A percentile compares a stretch with the other conserved stretches of the same genome.
phyloP scores from a whole-genome alignment of 2,113 vertebrate genomes.

The Aspidoscelis tigris region DNA sequence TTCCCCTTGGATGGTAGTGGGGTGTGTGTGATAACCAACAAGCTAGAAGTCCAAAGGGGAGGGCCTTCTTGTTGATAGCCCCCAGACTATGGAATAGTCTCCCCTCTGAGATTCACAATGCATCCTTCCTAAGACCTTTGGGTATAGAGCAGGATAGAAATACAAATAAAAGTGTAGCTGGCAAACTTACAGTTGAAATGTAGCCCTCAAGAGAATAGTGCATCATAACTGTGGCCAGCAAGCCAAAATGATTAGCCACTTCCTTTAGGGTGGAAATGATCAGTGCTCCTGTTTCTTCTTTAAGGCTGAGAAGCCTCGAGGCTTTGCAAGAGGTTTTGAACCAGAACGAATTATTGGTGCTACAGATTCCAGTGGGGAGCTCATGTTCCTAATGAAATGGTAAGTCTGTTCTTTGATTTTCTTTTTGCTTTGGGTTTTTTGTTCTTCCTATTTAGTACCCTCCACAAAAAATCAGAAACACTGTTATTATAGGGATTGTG shows the following conservation, averaged over 20 bases:
- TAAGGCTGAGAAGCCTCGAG: slow-evolving; percentile 93
- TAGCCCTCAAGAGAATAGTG: too few species aligned
- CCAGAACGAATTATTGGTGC: slow-evolving; percentile 98
- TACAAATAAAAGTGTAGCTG: too few species aligned
- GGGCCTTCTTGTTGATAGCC: too few species aligned
- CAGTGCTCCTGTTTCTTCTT: slow-evolving; percentile 34
- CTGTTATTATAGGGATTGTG: background rate
- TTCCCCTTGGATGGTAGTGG: too few species aligned
- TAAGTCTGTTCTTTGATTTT: slow-evolving; percentile 72
- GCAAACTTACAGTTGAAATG: too few species aligned
- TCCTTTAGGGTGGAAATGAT: background rate
- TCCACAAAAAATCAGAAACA: background rate
- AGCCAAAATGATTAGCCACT: background rate
- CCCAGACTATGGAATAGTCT: too few species aligned
- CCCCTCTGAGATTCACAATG: too few species aligned
- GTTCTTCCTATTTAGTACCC: background rate
- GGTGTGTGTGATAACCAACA: too few species aligned
- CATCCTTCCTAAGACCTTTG: too few species aligned
- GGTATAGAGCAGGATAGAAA: too few species aligned
- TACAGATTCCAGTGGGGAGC: slow-evolving; percentile 98
- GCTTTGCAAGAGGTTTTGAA: slow-evolving; percentile 93
- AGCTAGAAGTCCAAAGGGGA: too few species aligned
- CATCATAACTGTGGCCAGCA: too few species aligned
- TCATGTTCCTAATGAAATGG: slow-evolving; percentile 99
- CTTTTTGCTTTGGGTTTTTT: background rate